Percentiles rank a stretch among this genome's conserved stretches.
Conservation (phyloP, 2,113 vertebrate genomes). For the Brevimyrus niger region DNA sequence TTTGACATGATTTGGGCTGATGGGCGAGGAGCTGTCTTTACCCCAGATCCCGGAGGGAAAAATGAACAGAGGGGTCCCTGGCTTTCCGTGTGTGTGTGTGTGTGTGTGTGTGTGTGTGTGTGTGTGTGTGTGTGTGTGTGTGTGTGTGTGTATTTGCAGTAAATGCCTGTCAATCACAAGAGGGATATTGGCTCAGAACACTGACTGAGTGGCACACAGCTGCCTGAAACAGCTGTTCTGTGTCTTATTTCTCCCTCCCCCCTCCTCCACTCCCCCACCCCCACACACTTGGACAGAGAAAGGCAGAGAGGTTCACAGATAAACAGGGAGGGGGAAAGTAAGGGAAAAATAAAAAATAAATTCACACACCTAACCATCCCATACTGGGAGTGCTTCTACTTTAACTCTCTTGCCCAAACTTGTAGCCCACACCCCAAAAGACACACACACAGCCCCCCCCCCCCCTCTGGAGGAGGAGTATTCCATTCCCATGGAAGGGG, state of each 20-base stretch:
- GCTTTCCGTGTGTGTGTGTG: neutral
- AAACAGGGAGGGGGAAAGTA: neutral
- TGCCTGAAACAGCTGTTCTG: neutral
- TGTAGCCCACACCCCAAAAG: neutral
- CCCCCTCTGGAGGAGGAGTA: neutral
- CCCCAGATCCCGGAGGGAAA: neutral
- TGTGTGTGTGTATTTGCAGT: neutral
- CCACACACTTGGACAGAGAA: neutral
- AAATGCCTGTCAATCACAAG: neutral
- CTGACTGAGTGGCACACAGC: neutral
- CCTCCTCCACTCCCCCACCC: too few relatives aligned
- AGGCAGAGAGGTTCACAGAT: neutral
- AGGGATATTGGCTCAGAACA: neutral
- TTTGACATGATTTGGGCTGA: neutral
- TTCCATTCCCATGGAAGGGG: neutral
- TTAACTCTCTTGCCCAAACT: slow-evolving; percentile 1
- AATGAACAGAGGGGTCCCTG: neutral
- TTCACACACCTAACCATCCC: neutral
- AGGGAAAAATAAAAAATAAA: neutral
- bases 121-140: neutral
- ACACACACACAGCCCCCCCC: neutral
- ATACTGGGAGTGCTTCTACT: neutral
- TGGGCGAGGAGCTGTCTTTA: neutral
- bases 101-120: too few relatives aligned
- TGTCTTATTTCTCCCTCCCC: too few relatives aligned